These are phyloP conservation scores for Montipora cactus DNA, from an alignment of 64 coral and sea anemone genomes.

Conservation along the genomic window DNA sequence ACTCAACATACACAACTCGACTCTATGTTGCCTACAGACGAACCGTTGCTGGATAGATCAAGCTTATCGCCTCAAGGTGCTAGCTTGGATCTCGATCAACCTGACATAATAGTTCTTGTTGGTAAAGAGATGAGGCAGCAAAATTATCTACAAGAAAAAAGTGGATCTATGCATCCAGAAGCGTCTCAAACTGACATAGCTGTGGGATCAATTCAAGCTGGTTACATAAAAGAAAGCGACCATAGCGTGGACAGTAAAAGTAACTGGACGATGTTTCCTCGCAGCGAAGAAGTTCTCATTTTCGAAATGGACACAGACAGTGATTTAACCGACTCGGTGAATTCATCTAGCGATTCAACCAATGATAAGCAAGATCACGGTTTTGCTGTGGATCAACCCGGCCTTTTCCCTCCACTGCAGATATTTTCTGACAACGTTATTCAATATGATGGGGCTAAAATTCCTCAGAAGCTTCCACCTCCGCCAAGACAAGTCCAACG, in stretches of 20 bases:
- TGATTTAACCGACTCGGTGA: not conserved
- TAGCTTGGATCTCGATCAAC: not conserved
- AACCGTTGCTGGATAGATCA: not conserved
- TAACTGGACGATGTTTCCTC: constrained; percentile 18
- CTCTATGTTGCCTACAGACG: not conserved
- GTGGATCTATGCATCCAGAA: not conserved
- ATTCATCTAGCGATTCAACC: not conserved
- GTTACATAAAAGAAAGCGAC: not conserved
- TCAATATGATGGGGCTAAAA: not conserved
- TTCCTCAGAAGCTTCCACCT: constrained; percentile 22
- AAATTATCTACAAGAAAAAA: not conserved
- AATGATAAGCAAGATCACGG: not conserved
- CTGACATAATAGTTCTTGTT: not conserved
- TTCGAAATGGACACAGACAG: constrained; percentile 29
- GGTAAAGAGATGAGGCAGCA: not conserved
- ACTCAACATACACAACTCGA: not conserved
- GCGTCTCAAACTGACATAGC: not conserved
- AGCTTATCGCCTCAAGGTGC: not conserved
- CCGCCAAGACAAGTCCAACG: constrained; percentile 7
- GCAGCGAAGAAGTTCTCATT: constrained; percentile 6
- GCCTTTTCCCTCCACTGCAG: constrained; percentile 26
- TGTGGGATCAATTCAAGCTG: not conserved
- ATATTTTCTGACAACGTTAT: not conserved
- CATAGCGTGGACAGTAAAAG: not conserved
- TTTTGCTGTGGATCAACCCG: not conserved